A percentile compares a stretch with the other conserved stretches of the same genome.
Evolutionary conservation across 2,888 invertebrate species (phyloP).

Genomic region (Epicampocera succincta): DNA sequence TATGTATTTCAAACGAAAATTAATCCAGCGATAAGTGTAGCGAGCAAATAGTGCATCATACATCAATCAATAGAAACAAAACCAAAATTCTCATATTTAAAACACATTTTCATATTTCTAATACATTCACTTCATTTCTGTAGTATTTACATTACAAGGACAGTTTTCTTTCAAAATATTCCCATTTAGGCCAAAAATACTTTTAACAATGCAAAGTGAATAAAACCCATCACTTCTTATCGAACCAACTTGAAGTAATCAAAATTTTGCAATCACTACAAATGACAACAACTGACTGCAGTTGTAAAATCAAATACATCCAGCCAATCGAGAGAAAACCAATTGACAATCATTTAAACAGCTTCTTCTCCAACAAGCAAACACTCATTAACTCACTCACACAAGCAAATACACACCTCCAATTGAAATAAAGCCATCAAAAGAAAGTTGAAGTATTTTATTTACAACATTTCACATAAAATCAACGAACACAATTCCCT

Average conservation of each 20-base stretch:
- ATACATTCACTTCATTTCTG: constrained; percentile 24
- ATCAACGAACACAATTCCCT: constrained; percentile 46
- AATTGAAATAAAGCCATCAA: constrained; percentile 38
- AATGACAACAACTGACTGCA: constrained; percentile 35
- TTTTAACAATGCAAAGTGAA: constrained; percentile 5
- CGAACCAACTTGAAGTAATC: constrained; percentile 38
- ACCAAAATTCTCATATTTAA: constrained; percentile 5
- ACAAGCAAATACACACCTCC: not conserved
- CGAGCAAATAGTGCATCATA: no score
- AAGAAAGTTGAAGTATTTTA: constrained; percentile 54
- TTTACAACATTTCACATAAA: constrained; percentile 52
- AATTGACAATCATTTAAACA: constrained; percentile 43
- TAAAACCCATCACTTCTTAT: constrained; percentile 41
- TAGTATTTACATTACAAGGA: constrained; percentile 7
- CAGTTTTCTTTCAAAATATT: constrained; percentile 23
- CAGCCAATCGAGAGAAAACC: constrained; percentile 29
- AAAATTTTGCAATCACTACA: constrained; percentile 32
- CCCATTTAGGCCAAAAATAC: not conserved
- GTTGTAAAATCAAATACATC: constrained; percentile 40
- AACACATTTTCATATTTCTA: not conserved
- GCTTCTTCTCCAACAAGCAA: not conserved
- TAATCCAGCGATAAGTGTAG: no score
- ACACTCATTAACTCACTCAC: not conserved
- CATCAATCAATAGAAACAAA: not conserved
- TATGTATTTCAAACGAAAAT: no score